A percentile compares a stretch with the other conserved stretches of the same genome.
These are phyloP conservation scores for Microctonus brassicae DNA, from an alignment of 2,888 invertebrate species.

Conservation along the genomic window DNA sequence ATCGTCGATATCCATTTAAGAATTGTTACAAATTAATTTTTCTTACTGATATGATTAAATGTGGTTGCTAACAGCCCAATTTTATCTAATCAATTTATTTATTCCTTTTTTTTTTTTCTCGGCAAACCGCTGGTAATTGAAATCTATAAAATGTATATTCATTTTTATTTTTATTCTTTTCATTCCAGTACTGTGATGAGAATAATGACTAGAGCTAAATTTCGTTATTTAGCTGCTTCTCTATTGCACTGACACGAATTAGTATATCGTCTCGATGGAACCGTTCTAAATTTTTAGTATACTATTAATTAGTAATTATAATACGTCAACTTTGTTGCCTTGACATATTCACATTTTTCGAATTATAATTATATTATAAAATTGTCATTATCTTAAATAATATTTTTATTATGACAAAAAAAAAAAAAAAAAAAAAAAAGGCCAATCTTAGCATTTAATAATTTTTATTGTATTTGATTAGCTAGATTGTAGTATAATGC, in stretches of 20 bases:
- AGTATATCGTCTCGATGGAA: not conserved
- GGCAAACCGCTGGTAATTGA: not conserved
- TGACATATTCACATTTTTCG: conserved; percentile 39
- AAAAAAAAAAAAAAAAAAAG: not conserved
- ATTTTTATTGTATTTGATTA: no score
- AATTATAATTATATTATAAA: conserved; percentile 44
- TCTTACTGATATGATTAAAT: not conserved
- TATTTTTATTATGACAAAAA: not conserved
- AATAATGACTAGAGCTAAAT: conserved; percentile 43
- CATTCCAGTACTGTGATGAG: conserved; percentile 42
- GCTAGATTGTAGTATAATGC: no score
- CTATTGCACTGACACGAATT: not conserved
- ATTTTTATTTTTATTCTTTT: not conserved
- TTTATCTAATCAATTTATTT: conserved; percentile 27
- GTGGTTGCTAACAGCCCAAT: conserved; percentile 30
- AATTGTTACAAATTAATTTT: not conserved
- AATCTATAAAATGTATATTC: not conserved
- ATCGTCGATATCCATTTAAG: not conserved
- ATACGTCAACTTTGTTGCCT: conserved; percentile 47
- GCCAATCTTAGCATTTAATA: not conserved
- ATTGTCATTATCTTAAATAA: conserved; percentile 4
- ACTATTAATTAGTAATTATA: no score
- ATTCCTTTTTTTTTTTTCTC: not conserved
- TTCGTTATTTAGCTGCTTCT: conserved; percentile 18
- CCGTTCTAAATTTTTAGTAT: not conserved